A percentile compares a stretch with the other conserved stretches of the same genome.
Evolutionary conservation across 2,113 vertebrate species (phyloP).

Genomic region (Hylia prasina): DNA sequence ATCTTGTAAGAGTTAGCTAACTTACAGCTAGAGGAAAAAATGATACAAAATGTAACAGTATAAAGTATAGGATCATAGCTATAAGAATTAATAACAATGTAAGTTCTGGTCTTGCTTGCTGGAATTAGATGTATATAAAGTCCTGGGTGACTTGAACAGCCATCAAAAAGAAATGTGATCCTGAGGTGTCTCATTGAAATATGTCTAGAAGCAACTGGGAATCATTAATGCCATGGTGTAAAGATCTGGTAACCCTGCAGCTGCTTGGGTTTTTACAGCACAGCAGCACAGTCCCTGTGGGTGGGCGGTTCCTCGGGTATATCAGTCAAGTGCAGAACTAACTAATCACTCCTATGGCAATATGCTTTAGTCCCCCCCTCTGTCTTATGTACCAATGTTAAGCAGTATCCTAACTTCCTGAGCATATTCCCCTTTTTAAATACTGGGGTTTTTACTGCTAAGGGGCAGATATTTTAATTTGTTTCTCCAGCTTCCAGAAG

Average conservation of each 20-base stretch:
- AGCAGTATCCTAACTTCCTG: not conserved
- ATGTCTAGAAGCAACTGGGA: not conserved
- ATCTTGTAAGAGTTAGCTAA: not conserved
- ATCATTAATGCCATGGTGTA: not conserved
- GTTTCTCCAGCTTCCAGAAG: not conserved
- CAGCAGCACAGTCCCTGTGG: not conserved
- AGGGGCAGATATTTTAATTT: not conserved
- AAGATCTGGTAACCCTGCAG: not conserved
- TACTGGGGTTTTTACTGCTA: fast-evolving
- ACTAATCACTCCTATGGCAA: not conserved
- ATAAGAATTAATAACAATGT: not conserved
- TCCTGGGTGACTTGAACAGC: not conserved
- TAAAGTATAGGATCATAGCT: not conserved
- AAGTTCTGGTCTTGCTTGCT: not conserved
- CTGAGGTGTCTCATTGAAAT: not conserved
- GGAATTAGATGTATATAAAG: not conserved
- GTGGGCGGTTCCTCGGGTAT: not conserved
- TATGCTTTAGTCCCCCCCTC: not conserved
- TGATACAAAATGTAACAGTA: not conserved
- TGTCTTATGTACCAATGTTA: not conserved
- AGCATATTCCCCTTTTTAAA: not conserved
- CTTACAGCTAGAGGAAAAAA: not conserved
- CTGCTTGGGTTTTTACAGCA: not conserved
- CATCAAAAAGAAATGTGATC: not conserved
- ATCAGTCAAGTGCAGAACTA: not conserved